phyloP scores from a whole-genome alignment of 2,797 vertebrate genomes.

The Danio choprae region DNA sequence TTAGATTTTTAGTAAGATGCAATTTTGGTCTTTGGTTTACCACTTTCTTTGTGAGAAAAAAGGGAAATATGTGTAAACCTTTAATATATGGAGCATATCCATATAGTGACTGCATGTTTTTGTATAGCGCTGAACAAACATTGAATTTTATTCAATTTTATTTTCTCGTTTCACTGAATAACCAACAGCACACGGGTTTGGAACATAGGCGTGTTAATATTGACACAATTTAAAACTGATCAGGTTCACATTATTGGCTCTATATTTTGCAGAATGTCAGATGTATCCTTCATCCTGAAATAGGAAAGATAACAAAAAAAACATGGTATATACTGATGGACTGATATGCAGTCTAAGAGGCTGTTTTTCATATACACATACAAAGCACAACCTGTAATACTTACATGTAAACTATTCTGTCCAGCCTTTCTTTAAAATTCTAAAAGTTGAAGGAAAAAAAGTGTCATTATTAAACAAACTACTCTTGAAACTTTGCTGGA shows the following conservation, averaged over 20 bases:
- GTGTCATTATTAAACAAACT: not conserved
- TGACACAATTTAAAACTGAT: not conserved
- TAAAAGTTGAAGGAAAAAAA: slow-evolving; percentile 63
- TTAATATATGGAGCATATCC: too few relatives aligned
- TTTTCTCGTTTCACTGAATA: not conserved
- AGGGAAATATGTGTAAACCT: not conserved
- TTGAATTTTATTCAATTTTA: too few relatives aligned
- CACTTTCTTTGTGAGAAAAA: not conserved
- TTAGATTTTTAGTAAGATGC: not conserved
- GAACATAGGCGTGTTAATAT: not conserved
- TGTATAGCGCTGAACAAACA: not conserved
- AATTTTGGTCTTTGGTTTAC: not conserved
- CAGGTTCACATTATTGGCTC: slow-evolving; percentile 12
- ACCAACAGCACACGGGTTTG: not conserved
- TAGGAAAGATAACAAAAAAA: slow-evolving; percentile 14
- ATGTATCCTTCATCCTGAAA: slow-evolving; percentile 85
- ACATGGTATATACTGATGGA: not conserved
- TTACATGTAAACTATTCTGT: slow-evolving; percentile 89
- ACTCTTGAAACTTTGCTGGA: not conserved
- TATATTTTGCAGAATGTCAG: slow-evolving; percentile 69
- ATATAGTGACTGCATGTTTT: too few relatives aligned
- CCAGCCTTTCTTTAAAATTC: slow-evolving; percentile 82
- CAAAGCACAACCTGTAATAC: slow-evolving; percentile 63
- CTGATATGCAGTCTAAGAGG: too few relatives aligned
- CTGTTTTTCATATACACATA: too few relatives aligned